These are phyloP conservation scores for Pocota personata DNA, from an alignment of 2,888 invertebrate genomes.

Conservation along the genomic window DNA sequence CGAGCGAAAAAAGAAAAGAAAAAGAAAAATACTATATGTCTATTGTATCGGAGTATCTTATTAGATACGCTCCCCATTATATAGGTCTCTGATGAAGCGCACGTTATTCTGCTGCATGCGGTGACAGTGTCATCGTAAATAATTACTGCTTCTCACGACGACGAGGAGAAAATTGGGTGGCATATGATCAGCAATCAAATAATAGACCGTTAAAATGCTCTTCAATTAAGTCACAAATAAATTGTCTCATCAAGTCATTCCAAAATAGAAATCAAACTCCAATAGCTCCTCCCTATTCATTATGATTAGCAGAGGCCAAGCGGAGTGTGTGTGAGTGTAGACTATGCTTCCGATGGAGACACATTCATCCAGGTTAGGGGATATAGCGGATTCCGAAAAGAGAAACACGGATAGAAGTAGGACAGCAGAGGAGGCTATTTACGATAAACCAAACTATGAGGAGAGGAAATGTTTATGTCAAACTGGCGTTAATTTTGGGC, in stretches of 20 bases:
- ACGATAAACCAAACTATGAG: constrained; percentile 53
- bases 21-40: no score
- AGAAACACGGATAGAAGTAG: constrained; percentile 29
- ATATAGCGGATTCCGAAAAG: constrained; percentile 6
- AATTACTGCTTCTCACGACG: neutral
- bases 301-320: constrained; percentile 21
- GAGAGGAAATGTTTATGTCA: constrained; percentile 67
- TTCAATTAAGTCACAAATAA: constrained; percentile 59
- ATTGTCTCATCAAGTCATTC: constrained; percentile 55
- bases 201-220: constrained; percentile 60
- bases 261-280: constrained; percentile 53
- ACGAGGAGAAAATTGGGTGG: constrained; percentile 24
- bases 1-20: neutral
- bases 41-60: neutral
- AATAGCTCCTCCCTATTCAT: constrained; percentile 10
- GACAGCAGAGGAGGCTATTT: constrained; percentile 40
- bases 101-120: neutral
- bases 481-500: constrained; percentile 56
- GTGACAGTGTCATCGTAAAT: constrained; percentile 50
- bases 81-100: neutral
- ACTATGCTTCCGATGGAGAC: constrained; percentile 11
- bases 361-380: constrained; percentile 21
- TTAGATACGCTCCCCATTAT: neutral
- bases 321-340: neutral
- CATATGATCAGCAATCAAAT: constrained; percentile 59